phyloP scores from a whole-genome alignment of 2,113 vertebrate genomes.

The Dendropsophus ebraccatus region DNA sequence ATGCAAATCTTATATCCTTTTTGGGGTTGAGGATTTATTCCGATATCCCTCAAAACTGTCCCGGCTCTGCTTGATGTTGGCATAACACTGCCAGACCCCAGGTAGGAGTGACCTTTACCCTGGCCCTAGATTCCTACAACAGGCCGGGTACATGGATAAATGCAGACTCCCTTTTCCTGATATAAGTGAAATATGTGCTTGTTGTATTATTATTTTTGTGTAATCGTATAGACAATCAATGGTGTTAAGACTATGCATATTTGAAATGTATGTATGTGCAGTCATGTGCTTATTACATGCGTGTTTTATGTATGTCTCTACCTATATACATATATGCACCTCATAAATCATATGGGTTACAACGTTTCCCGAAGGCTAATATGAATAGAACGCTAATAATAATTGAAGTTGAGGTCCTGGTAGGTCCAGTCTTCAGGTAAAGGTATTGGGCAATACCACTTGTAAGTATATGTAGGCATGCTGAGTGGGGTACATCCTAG shows the following conservation, averaged over 20 bases:
- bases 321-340: not conserved
- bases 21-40: conserved; percentile 3
- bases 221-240: not conserved
- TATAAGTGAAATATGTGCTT: not conserved
- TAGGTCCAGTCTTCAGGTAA: not conserved
- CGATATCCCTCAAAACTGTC: not conserved
- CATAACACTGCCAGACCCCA: conserved; percentile 19
- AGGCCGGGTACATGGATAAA: not conserved
- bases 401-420: not conserved
- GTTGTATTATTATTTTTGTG: not conserved
- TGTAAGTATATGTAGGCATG: not conserved
- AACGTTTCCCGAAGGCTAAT: not conserved
- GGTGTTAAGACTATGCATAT: not conserved
- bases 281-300: not conserved
- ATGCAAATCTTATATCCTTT: not conserved
- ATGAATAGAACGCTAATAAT: not conserved
- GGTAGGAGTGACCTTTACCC: conserved; percentile 20
- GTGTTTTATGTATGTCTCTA: not conserved
- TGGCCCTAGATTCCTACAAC: not conserved
- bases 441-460: not conserved
- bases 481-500: not conserved
- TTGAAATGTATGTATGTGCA: not conserved
- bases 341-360: not conserved
- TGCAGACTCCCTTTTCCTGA: not conserved
- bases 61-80: conserved; percentile 5